Evolutionary conservation across 2,888 invertebrate genomes (phyloP), one percentile per base, ranked within the genome.

Genomic region (Clitarchus hookeri): DNA sequence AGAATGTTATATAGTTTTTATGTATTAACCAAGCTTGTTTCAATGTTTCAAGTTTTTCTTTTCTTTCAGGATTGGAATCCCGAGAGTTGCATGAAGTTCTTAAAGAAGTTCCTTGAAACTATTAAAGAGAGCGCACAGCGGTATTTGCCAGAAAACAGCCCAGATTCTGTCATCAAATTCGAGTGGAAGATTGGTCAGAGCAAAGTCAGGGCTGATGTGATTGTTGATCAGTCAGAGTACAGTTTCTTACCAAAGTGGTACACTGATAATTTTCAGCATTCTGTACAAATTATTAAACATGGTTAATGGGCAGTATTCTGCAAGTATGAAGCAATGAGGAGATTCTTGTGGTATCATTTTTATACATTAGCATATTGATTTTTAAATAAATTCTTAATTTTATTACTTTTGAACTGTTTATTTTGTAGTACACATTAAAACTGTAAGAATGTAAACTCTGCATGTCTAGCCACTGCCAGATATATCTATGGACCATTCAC

Each of bases 141-240:
- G 44, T 9, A 80, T 80, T 44, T 80, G 23, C n/a, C 25, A 86
- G 89, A 90, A 36, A 85, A 85, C 85, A 87, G 87, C 85, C 88
- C 88, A 13, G 88, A 89, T 83, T 86, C 88, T n/a, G 90, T 90
- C n/a, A 90, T 90, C 87, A 89, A 89, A 85, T 90, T 91, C 87
- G 89, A 89, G 53, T 89, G 90, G 88, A 86, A 88, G 48, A 89
- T 89, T 44, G 86, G 88, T 80, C 48, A 86, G 25, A 87, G 88
- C 44, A 86, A 86, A 65, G 88, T 90, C 26, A 88, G 86, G 1
- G 88, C 87, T 82, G 86, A 87, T 85, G 88, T 88, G 86, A 79
- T 89, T 23, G 80, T 53, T 36, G 87, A 85, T n/a, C 84, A 84
- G 0, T 87, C 88, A 13, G 84, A 87, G 54, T 88, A 84, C 82